Evolutionary conservation across 2,113 vertebrate genomes (phyloP).

Genomic region (Aramus guarauna): DNA sequence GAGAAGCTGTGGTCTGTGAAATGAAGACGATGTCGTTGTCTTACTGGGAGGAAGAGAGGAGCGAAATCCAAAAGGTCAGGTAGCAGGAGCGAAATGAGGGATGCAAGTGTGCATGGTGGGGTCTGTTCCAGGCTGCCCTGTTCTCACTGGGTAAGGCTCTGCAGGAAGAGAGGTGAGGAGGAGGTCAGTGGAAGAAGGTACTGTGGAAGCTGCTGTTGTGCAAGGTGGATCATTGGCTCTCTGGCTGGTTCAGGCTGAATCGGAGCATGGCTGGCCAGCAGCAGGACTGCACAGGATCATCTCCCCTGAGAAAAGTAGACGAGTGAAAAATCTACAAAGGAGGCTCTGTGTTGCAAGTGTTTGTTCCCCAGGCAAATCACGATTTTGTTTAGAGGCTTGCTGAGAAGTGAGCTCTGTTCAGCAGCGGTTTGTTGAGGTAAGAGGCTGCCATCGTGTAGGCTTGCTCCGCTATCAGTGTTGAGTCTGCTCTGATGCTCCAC

Average conservation of each 20-base stretch:
- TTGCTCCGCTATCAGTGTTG: not conserved
- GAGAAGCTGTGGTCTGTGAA: constrained; percentile 1
- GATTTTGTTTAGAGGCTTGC: not conserved
- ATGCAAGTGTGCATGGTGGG: not conserved
- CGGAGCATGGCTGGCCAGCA: accelerated
- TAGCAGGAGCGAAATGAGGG: not conserved
- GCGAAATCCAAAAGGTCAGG: not conserved
- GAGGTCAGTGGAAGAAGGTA: not conserved
- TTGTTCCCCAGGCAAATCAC: not conserved
- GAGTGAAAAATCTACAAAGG: not conserved
- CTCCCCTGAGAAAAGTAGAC: not conserved
- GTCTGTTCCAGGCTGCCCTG: not conserved
- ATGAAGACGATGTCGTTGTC: not conserved
- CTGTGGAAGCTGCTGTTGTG: not conserved
- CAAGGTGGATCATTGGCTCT: accelerated
- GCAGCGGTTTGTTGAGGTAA: not conserved
- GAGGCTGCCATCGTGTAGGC: accelerated
- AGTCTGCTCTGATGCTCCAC: not conserved
- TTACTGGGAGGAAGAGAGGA: not conserved
- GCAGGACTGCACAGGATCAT: accelerated
- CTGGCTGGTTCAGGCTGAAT: not conserved
- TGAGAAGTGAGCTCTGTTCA: not conserved
- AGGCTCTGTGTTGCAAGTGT: not conserved
- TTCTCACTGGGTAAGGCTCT: not conserved
- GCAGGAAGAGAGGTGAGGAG: not conserved